These are phyloP conservation scores for Sandelia bainsii DNA, from an alignment of 2,797 vertebrate genomes.

Conservation along the genomic window DNA sequence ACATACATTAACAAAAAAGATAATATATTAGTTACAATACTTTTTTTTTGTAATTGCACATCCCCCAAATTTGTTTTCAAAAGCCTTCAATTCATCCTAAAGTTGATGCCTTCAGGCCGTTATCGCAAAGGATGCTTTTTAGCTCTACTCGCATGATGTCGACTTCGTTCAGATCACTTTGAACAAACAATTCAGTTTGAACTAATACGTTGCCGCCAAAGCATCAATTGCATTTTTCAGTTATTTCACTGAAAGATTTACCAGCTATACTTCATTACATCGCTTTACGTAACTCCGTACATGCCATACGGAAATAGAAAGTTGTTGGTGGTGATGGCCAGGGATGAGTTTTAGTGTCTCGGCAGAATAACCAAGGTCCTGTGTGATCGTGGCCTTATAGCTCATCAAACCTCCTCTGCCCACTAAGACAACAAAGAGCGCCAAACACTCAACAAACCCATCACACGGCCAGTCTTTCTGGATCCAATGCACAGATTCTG, in stretches of 20 bases:
- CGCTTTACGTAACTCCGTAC: too few relatives aligned
- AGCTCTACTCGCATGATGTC: not conserved
- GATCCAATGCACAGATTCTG: slow-evolving; percentile 75
- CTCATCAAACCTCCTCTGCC: not conserved
- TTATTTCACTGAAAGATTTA: not conserved
- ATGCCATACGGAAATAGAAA: too few relatives aligned
- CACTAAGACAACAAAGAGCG: slow-evolving; percentile 20
- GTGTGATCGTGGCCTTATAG: slow-evolving; percentile 12
- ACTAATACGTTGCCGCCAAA: not conserved
- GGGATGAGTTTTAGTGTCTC: not conserved
- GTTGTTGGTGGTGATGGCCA: not conserved
- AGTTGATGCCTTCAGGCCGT: not conserved
- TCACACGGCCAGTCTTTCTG: slow-evolving; percentile 22
- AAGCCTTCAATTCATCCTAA: not conserved
- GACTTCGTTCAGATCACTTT: not conserved
- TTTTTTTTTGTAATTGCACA: slow-evolving; percentile 41
- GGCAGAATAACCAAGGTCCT: not conserved
- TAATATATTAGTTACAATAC: not conserved
- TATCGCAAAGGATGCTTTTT: not conserved
- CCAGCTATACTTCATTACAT: too few relatives aligned
- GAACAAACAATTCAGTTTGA: not conserved
- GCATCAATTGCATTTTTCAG: not conserved
- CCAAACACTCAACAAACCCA: slow-evolving; percentile 15
- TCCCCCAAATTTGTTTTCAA: slow-evolving; percentile 35
- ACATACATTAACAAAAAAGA: slow-evolving; percentile 4